Evolutionary conservation across 1,140 invertebrate species (phyloP), one percentile per base, ranked within the genome.

Genomic region (Aphelenchoides besseyi): DNA sequence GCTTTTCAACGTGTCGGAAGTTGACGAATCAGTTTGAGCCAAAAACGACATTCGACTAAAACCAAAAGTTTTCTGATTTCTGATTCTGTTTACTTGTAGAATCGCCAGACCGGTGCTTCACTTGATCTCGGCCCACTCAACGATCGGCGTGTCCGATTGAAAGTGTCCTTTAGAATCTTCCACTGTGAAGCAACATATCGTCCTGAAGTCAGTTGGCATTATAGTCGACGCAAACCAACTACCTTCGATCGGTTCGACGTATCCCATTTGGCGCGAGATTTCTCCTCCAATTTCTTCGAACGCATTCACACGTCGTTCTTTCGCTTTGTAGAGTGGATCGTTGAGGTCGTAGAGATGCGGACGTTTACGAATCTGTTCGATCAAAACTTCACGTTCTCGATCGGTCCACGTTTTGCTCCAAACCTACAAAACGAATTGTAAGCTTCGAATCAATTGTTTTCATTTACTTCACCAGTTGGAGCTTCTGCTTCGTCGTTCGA

Each of bases 141-240:
- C 35, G 64, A 52, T 26, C 29, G n/a, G 2, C 64, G 26, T 26
- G 64, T 67, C 66, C 64, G 64, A 30, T 67, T 67, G 29, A 67
- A 67, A 2, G 64, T 59, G 53, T 67, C 64, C 64, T 67, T 67
- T 1, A 67, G 64, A 29, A 67, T 67, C 66, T 67, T 67, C 64
- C 64, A 67, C 29, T 67, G 64, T 18, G 53, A n/a, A 18, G 53
- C n/a, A 16, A 67, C 64, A 32, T n/a, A 59, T 18, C 64, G 64
- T 48, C 53, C 64, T 67, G 23, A 67, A 67, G 33, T n/a, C 23
- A 61, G n/a, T 18, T n/a, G 1, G n/a, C n/a, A 1, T 61, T 29
- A 36, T 18, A 61, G 2, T n/a, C 30, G n/a, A 36, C 48, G 23
- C n/a, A 18, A 28, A 29, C 26, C 59, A n/a, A 36, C 41, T 62